Percentiles rank a stretch among this genome's conserved stretches.
Evolutionary conservation across 2,888 invertebrate genomes (phyloP).

Genomic region (Cheiracanthium punctorium): DNA sequence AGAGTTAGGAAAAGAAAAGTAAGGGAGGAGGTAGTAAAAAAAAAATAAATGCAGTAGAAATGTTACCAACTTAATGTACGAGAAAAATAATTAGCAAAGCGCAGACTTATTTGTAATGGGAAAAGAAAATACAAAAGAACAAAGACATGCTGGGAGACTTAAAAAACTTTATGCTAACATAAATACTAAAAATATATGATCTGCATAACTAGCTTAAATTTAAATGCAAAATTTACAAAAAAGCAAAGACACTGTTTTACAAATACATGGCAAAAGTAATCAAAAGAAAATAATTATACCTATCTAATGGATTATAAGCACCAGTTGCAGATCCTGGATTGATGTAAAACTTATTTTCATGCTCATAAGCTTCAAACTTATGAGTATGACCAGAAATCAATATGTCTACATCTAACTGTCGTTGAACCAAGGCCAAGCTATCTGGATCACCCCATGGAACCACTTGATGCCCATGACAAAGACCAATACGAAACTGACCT

Average conservation of each 20-base stretch:
- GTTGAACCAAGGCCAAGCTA: slow-evolving; percentile 92
- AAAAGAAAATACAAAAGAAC: no score
- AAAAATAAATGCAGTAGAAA: no score
- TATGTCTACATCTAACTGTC: slow-evolving; percentile 98
- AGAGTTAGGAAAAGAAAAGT: no score
- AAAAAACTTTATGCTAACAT: no score
- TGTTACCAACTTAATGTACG: no score
- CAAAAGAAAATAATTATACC: slow-evolving; percentile 79
- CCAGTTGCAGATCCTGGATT: slow-evolving; percentile 99
- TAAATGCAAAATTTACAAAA: neutral
- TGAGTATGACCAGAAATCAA: slow-evolving; percentile 99
- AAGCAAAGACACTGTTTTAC: neutral
- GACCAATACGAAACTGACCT: slow-evolving; percentile 97
- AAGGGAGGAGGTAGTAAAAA: no score
- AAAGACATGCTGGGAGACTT: no score
- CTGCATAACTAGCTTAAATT: no score
- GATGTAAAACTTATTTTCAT: slow-evolving; percentile 98
- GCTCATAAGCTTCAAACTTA: slow-evolving; percentile 97
- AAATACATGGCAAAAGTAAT: neutral
- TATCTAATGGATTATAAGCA: slow-evolving; percentile 93
- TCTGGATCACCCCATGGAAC: slow-evolving; percentile 98
- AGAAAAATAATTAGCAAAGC: no score
- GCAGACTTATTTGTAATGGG: no score
- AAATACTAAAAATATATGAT: no score
- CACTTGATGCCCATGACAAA: slow-evolving; percentile 98